Evolutionary conservation across 1,140 invertebrate genomes (phyloP), one percentile per base, ranked within the genome.

Genomic region (Rhynchophorus ferrugineus): DNA sequence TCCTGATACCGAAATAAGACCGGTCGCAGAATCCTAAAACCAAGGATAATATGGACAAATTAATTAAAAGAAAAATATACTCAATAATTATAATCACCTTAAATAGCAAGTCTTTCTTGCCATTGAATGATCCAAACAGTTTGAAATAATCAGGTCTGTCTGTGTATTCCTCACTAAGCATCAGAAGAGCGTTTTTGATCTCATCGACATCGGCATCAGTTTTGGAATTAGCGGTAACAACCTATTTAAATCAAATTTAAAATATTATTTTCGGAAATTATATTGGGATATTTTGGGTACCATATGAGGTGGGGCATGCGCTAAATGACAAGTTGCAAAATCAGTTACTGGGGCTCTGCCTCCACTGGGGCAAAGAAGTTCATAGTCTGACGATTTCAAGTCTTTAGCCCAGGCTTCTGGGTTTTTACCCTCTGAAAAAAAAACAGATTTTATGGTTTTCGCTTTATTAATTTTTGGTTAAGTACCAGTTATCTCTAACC

Each of bases 361-460:
- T 20, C 73, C 83, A 62, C 83, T 75, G n/a, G 79, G 75, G 65
- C 84, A 87, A 21, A 87, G 64, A 16, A 87, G 64, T 60, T 80
- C 76, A 56, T 80, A 84, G 61, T 86, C 82, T 36, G 75, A 70
- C 3, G 71, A 71, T 48, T 81, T 74, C 21, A 66, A 55, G 43
- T 56, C 47, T 24, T 37, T 55, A 1, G 81, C 77, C 81, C 81
- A 83, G 33, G 57, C 68, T 34, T 74, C 74, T 22, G 67, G 66
- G 57, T 80, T 79, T 11, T 75, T 66, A 3, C 80, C 80, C 66
- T 79, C 79, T 49, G 73, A 75, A 61, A 44, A 3, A n/a, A 35
- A 20, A 36, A 46, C 19, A 20, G 19, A 16, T 38, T 38, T 38
- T 38, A 38, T n/a, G n/a, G n/a, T n/a, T n/a, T n/a, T n/a, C n/a